Evolutionary conservation across 92 coral and sea anemone genomes (phyloP), one percentile per base, ranked within the genome.

Genomic region (Porites cylindrica): DNA sequence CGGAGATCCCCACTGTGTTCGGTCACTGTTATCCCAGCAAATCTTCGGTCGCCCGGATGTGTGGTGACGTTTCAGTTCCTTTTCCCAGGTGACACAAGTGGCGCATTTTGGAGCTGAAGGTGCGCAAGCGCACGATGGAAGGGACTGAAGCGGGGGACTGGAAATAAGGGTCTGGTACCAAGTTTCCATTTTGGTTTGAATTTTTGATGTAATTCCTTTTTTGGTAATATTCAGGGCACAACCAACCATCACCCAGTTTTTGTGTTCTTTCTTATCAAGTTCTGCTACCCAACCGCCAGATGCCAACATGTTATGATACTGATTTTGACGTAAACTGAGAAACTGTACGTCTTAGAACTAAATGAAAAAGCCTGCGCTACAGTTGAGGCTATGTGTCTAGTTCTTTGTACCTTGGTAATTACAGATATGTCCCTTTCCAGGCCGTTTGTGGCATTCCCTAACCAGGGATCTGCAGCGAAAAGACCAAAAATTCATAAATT

Each of bases 211-310:
- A 19, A 93, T 75, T 58, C 96, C 94, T 24, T 38, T 61, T 70
- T 92, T 82, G 20, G 90, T 54, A 26, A 88, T 19, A 21, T 74
- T 19, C 23, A 95, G 82, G 11, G 93, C 93, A 67, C 89, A 85
- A 3, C 96, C 98, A 68, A 95, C 96, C 67, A 92, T 90, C 17
- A 95, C 88, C 98, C 98, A 95, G 76, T 95, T 93, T 80, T 76
- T 89, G 89, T 90, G 91, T 32, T 78, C 87, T n/a, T 89, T 85
- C 56, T 90, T 83, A 21, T 21, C 23, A 21, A 21, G 23, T 0
- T 21, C 23, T 21, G 23, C 23, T 0, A 21, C 23, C 23, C 23
- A 21, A 21, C 23, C 23, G 23, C 23, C 23, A 21, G 23, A 21
- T 21, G 23, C 23, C 23, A 21, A n/a, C n/a, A n/a, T n/a, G n/a